Percentiles rank a stretch among this genome's conserved stretches.
These are phyloP conservation scores for Gortyna flavago DNA, from an alignment of 2,888 invertebrate species.

Conservation along the genomic window DNA sequence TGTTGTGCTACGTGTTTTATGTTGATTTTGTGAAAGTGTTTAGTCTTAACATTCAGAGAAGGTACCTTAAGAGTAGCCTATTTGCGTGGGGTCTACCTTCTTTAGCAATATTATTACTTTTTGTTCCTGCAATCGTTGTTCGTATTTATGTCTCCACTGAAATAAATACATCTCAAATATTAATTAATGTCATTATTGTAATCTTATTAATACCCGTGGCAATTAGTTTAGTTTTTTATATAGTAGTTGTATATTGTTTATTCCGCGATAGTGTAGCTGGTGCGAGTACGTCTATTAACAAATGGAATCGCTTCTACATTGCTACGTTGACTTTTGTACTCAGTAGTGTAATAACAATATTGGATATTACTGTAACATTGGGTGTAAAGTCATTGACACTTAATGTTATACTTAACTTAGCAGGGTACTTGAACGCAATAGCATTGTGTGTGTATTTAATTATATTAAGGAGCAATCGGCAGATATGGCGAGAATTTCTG, in stretches of 20 bases:
- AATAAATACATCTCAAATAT: not conserved
- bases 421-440: conserved; percentile 12
- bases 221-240: conserved; percentile 23
- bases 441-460: conserved; percentile 16
- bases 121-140: not conserved
- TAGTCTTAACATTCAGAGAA: not conserved
- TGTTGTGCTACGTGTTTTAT: conserved; percentile 22
- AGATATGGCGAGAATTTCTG: conserved; percentile 1
- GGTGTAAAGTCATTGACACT: not conserved
- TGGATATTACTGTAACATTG: not conserved
- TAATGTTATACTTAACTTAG: conserved; percentile 6
- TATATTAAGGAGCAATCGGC: conserved; percentile 17
- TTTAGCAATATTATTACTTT: not conserved
- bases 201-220: conserved; percentile 12
- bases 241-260: not conserved
- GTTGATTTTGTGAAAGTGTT: conserved; percentile 28
- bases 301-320: conserved; percentile 23
- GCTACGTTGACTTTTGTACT: conserved; percentile 26
- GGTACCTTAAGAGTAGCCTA: conserved; percentile 4
- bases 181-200: not conserved
- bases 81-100: conserved; percentile 32
- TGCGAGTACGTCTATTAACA: not conserved
- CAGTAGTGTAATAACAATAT: conserved; percentile 12
- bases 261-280: not conserved
- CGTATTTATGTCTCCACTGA: not conserved